Conservation (phyloP, 2,113 vertebrate species). For the Rhynchopsitta pachyrhyncha region DNA sequence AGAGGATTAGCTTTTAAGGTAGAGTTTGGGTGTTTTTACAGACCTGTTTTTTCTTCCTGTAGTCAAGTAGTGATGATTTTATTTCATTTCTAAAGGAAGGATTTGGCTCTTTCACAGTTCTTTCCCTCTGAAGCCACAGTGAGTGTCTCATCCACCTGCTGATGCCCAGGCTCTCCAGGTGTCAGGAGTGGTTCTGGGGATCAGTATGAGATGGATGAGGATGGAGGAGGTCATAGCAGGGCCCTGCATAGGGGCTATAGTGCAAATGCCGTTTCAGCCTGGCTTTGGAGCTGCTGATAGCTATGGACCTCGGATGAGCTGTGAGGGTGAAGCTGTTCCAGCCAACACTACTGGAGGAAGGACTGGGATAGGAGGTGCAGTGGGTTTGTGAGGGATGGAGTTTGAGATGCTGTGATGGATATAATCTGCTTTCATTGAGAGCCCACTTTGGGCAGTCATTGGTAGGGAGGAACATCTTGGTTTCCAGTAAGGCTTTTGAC, state of each 20-base stretch:
- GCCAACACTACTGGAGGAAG: background rate
- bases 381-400: background rate
- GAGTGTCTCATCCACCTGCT: background rate
- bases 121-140: background rate
- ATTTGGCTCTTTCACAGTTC: slow-evolving; percentile 21
- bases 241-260: background rate
- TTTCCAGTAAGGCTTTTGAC: background rate
- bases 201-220: background rate
- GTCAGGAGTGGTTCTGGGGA: background rate
- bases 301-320: background rate
- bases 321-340: background rate
- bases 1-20: background rate
- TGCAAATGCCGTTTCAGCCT: background rate
- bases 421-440: background rate
- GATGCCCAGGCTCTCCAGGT: background rate
- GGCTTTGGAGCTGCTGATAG: background rate
- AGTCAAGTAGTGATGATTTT: background rate
- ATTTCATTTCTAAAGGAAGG: slow-evolving; percentile 45
- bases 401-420: background rate
- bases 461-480: background rate
- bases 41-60: slow-evolving; percentile 43
- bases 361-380: background rate
- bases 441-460: background rate
- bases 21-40: slow-evolving; percentile 32
- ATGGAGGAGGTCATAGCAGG: background rate